phyloP scores from a whole-genome alignment of 2,888 invertebrate species.

The Conops quadrifasciatus region DNA sequence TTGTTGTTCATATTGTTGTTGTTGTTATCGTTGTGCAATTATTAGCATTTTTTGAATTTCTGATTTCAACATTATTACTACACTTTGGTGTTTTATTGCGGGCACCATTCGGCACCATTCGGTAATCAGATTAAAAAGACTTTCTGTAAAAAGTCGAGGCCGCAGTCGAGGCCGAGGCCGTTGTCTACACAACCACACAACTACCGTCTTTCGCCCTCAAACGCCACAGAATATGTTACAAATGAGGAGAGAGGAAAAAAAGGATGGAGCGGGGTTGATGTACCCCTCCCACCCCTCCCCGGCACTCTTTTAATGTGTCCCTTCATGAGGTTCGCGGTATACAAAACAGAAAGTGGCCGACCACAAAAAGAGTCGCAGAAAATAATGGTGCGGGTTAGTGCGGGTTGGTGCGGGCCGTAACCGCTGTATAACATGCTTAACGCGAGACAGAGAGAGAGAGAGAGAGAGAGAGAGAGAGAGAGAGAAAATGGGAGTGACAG shows the following conservation, averaged over 20 bases:
- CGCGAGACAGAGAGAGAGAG: neutral
- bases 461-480: neutral
- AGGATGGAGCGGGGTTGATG: neutral
- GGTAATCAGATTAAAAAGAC: slow-evolving; percentile 42
- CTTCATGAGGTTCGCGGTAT: too few species aligned
- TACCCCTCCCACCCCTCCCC: neutral
- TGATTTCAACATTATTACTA: slow-evolving; percentile 23
- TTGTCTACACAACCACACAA: neutral
- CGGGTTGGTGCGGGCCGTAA: neutral
- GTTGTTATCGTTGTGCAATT: slow-evolving; percentile 11
- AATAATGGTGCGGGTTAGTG: too few species aligned
- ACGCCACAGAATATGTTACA: slow-evolving; percentile 35
- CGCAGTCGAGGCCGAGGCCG: slow-evolving; percentile 1
- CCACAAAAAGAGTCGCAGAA: too few species aligned
- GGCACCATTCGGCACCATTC: slow-evolving; percentile 2
- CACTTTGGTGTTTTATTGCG: slow-evolving; percentile 9
- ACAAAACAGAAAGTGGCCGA: too few species aligned
- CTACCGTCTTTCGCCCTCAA: neutral
- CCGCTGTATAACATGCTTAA: too few species aligned
- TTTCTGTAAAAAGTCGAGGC: slow-evolving; percentile 9
- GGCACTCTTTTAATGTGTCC: neutral
- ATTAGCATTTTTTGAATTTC: slow-evolving; percentile 20
- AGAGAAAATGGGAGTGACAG: neutral
- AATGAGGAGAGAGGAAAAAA: slow-evolving; percentile 15
- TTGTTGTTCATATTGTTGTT: slow-evolving; percentile 4